Conservation (phyloP, 1,140 invertebrate genomes). For the Anoplolepis gracilipes region DNA sequence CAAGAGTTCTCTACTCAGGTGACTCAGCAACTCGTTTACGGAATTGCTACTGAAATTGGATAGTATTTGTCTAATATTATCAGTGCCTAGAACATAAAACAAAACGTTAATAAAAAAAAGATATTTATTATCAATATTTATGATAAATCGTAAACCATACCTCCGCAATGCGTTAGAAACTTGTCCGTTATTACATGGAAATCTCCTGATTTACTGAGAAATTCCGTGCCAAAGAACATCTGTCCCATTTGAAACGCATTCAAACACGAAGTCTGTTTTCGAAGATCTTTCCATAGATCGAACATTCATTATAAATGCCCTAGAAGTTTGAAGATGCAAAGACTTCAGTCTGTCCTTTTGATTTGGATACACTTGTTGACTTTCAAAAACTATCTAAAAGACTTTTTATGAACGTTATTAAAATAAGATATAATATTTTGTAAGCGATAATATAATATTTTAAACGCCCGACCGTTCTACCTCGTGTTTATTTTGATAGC, state of each 20-base stretch:
- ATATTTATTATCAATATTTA: too few species aligned
- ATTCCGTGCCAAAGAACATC: conserved; percentile 90
- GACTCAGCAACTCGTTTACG: conserved; percentile 83
- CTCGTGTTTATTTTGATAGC: too few species aligned
- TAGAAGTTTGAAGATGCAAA: conserved; percentile 93
- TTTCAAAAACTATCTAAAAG: conserved; percentile 90
- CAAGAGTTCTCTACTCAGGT: conserved; percentile 89
- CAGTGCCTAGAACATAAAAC: conserved; percentile 83
- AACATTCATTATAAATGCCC: conserved; percentile 93
- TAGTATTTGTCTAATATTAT: conserved; percentile 84
- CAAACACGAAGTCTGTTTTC: conserved; percentile 90
- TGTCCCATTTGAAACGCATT: conserved; percentile 91
- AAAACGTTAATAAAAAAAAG: too few species aligned
- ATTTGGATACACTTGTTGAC: conserved; percentile 89
- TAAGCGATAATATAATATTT: too few species aligned
- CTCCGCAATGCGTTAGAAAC: conserved; percentile 91
- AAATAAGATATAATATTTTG: too few species aligned
- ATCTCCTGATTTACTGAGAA: conserved; percentile 89
- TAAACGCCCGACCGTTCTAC: too few species aligned
- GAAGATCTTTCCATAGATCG: conserved; percentile 90
- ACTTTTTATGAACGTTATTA: conserved; percentile 7
- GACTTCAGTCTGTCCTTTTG: conserved; percentile 93
- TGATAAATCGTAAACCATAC: conserved; percentile 84
- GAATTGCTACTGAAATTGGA: conserved; percentile 82
- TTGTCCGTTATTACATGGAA: conserved; percentile 91